Evolutionary conservation across 1,140 invertebrate species (phyloP), one percentile per base, ranked within the genome.

Genomic region (Mycetomoellerius zeteki): DNA sequence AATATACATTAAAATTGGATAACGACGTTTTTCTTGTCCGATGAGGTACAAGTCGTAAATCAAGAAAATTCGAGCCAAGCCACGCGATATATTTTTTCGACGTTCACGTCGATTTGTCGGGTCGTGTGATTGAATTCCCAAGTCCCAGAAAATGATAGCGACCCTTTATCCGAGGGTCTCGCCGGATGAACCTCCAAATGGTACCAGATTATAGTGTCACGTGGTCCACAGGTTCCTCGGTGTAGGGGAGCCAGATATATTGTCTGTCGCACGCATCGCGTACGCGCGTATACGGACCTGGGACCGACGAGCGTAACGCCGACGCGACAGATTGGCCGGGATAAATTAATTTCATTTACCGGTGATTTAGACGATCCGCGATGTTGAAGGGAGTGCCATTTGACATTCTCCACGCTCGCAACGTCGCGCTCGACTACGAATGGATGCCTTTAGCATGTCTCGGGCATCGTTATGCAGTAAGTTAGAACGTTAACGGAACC

Each of bases 341-440:
- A 92, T 92, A 91, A 92, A 92, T 92, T 92, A 92, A 92, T 92
- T 92, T 92, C 91, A 92, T 92, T 92, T 92, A 86, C 91, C 89
- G 89, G 89, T 92, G 91, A 92, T 92, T 92, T 92, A 92, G 86
- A 84, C 85, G 91, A 90, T 90, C 87, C 81, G 77, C 82, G 86
- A 88, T 89, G 91, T 88, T 86, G 54, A 87, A 89, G 84, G 91
- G 89, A 24, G 80, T 65, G 88, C 89, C 65, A 75, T 88, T 91
- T 91, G 87, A 91, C 84, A 89, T 88, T 64, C 87, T 86, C 89
- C 89, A 85, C 86, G 76, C 89, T 72, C 37, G 80, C 89, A 60
- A 64, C 43, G 69, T 43, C 56, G 76, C 75, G 21, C 24, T 3
- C 80, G 67, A 0, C 78, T 60, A 73, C 80, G 56, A 84, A 84